Evolutionary conservation across 2,888 invertebrate species (phyloP), one percentile per base, ranked within the genome.

Genomic region (Agrochola lota): DNA sequence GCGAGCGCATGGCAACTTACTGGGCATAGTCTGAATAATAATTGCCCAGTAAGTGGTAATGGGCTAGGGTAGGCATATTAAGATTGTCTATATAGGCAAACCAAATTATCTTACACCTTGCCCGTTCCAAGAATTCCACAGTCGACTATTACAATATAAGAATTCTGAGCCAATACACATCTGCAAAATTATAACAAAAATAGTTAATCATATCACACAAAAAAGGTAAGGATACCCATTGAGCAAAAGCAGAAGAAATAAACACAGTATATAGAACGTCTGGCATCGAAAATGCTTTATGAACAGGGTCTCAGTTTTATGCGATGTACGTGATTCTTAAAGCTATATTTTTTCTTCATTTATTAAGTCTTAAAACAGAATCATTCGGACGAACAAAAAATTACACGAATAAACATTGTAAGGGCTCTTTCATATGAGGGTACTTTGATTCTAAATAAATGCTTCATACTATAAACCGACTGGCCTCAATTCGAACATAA

Each of bases 331-430:
- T 84, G 81, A 81, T 79, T 75, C 75, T 9, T 52, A 43, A 40
- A 81, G 52, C 57, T 67, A 78, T 81, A 68, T 66, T 62, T 87
- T 84, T 70, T 60, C 66, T 55, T 70, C 74, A 85, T 82, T 74
- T 80, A 76, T 77, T 73, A 69, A 77, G 70, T 66, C 77, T 85
- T 76, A 70, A 84, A 83, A 63, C n/a, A 62, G 59, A 71, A 80
- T 71, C 57, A 68, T 74, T 76, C 62, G 23, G 62, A 55, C n/a
- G 55, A 12, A 46, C 59, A 74, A 77, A 70, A 74, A 60, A 55
- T 71, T 74, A 74, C 60, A 76, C 55, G 7, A 62, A 78, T 78
- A 76, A 73, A 73, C 40, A n/a, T 30, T 35, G 26, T 75, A 71
- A 73, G 20, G 73, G 40, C 59, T 46, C 35, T 67, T 80, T 60